phyloP scores from a whole-genome alignment of 2,888 invertebrate species.

The Cheilosia scutellata region DNA sequence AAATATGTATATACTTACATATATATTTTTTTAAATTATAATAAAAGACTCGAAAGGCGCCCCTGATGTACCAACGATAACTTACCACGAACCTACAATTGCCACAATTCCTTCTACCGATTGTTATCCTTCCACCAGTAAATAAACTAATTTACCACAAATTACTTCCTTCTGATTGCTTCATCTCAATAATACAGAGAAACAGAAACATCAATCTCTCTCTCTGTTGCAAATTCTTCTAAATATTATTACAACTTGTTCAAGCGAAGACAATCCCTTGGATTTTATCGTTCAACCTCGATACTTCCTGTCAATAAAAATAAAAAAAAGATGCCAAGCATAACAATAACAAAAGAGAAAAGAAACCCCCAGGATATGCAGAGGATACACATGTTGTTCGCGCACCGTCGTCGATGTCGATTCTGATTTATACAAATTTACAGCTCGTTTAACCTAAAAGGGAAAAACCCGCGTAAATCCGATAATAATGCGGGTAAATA shows the following conservation, averaged over 20 bases:
- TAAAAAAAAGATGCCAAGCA: constrained; percentile 30
- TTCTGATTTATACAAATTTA: constrained; percentile 46
- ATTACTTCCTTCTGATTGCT: constrained; percentile 47
- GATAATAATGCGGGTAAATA: constrained; percentile 78
- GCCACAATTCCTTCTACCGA: not conserved
- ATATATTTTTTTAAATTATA: no score
- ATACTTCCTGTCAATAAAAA: constrained; percentile 74
- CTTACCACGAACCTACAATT: not conserved
- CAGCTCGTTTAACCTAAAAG: constrained; percentile 73
- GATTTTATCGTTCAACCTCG: constrained; percentile 31
- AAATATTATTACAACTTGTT: constrained; percentile 75
- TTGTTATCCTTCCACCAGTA: not conserved
- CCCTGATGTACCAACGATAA: no score
- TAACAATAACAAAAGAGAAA: constrained; percentile 37
- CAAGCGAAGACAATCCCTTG: constrained; percentile 55
- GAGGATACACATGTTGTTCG: constrained; percentile 56
- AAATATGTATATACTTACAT: no score
- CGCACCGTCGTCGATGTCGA: not conserved
- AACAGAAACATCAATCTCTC: constrained; percentile 12
- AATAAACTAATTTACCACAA: constrained; percentile 52
- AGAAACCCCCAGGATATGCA: constrained; percentile 67
- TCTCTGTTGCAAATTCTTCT: constrained; percentile 29
- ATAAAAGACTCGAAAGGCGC: no score
- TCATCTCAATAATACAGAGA: constrained; percentile 29
- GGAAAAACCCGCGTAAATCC: constrained; percentile 77